Evolutionary conservation across 2,797 vertebrate species (phyloP).

Genomic region (Pelochelys cantorii): DNA sequence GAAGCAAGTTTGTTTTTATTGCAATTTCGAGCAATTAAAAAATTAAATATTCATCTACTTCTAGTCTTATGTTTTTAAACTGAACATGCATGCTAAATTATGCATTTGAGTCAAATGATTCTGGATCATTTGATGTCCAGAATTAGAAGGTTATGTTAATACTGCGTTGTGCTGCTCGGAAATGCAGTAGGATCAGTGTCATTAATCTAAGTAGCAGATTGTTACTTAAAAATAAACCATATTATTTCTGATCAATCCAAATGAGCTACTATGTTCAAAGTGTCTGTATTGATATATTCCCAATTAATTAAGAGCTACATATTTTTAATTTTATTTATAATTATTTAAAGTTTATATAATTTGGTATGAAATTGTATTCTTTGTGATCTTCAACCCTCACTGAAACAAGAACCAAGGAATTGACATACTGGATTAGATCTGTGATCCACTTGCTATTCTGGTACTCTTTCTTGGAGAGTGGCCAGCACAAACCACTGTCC

Average conservation of each 20-base stretch:
- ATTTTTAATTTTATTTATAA: background rate
- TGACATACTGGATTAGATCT: background rate
- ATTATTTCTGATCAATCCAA: background rate
- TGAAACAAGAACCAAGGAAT: background rate
- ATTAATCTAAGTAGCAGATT: background rate
- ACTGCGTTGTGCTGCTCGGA: background rate
- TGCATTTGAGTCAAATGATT: background rate
- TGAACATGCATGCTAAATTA: background rate
- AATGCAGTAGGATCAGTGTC: background rate
- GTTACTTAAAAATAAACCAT: background rate
- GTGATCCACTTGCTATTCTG: background rate
- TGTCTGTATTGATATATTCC: background rate
- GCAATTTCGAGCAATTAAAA: background rate
- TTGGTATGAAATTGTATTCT: accelerated
- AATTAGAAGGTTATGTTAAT: background rate
- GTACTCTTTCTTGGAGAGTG: background rate
- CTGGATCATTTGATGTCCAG: background rate
- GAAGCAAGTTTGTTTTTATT: slow-evolving; percentile 7
- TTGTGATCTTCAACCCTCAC: background rate
- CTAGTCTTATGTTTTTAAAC: background rate
- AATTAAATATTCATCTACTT: background rate
- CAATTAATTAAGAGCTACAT: background rate
- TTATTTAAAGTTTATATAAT: background rate
- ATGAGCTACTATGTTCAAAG: background rate
- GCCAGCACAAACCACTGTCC: background rate